Percentiles rank a stretch among this genome's conserved stretches.
phyloP scores from a whole-genome alignment of 2,113 vertebrate genomes.

The Triplophysa tibetana region DNA sequence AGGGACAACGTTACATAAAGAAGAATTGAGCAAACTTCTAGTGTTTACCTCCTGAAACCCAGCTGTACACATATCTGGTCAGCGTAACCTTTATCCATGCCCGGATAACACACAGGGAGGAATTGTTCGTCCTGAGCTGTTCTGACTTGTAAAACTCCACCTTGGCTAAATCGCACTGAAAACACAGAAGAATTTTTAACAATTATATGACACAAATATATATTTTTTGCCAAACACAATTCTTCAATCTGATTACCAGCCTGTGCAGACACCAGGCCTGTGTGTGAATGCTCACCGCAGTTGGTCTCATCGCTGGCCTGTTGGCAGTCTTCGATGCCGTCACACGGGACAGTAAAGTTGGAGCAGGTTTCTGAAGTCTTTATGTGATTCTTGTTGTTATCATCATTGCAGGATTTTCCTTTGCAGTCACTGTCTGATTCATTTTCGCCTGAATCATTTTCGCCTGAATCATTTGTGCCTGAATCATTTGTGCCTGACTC shows the following conservation, averaged over 20 bases:
- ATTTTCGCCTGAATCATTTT: too few species aligned
- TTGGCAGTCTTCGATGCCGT: conserved; percentile 61
- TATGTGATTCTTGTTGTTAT: background rate
- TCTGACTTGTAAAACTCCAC: conserved; percentile 58
- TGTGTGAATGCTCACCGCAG: conserved; percentile 63
- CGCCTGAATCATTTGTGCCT: background rate
- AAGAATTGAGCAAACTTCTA: too few species aligned
- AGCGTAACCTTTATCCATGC: conserved; percentile 56
- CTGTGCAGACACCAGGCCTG: background rate
- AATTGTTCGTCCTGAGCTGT: conserved; percentile 62
- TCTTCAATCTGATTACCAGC: background rate
- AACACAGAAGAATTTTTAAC: background rate
- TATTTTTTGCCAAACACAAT: too few species aligned
- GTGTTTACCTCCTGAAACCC: conserved; percentile 65
- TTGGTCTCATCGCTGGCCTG: conserved; percentile 63
- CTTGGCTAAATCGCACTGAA: conserved; percentile 63
- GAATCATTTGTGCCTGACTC: background rate
- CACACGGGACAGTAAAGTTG: conserved; percentile 59
- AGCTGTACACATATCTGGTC: conserved; percentile 63
- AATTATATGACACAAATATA: background rate
- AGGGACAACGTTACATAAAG: too few species aligned
- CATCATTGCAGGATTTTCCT: too few species aligned
- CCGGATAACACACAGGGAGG: conserved; percentile 66
- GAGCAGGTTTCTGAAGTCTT: conserved; percentile 60
- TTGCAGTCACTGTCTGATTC: too few species aligned